Conservation (phyloP, 2,113 vertebrate species). For the Eudyptes chrysolophus region DNA sequence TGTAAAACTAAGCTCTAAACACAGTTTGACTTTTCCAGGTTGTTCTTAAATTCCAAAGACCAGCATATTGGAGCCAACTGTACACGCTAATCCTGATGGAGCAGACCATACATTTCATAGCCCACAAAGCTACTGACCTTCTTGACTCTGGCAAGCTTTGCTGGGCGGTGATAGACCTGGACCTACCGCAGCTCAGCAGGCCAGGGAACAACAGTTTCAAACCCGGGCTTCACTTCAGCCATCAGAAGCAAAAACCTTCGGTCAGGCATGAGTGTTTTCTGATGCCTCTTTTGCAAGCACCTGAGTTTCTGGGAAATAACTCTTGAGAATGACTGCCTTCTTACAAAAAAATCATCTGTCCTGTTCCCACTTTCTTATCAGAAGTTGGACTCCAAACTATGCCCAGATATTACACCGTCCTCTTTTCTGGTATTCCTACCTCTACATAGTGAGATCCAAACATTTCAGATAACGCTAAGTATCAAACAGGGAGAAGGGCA, state of each 20-base stretch:
- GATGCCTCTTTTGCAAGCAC: background rate
- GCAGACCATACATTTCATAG: background rate
- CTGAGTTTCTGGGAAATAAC: background rate
- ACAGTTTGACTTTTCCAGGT: background rate
- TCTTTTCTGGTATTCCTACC: background rate
- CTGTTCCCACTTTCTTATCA: background rate
- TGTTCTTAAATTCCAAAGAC: background rate
- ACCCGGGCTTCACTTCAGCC: background rate
- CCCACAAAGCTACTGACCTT: background rate
- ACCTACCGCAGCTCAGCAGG: background rate
- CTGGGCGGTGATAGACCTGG: background rate
- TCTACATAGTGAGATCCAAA: background rate
- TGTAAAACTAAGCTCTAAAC: background rate
- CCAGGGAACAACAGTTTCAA: background rate
- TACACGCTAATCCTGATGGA: background rate
- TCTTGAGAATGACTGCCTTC: background rate
- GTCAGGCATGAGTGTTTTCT: background rate
- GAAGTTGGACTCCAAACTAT: background rate
- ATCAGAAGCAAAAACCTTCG: background rate
- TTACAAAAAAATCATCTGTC: background rate
- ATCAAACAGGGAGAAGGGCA: background rate
- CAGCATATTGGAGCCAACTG: background rate
- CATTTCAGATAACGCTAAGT: background rate
- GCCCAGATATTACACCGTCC: background rate
- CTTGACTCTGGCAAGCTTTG: background rate